Percentiles rank a stretch among this genome's conserved stretches.
phyloP scores from a whole-genome alignment of 2,113 vertebrate genomes.

The Cyphomyrus plagiostoma region DNA sequence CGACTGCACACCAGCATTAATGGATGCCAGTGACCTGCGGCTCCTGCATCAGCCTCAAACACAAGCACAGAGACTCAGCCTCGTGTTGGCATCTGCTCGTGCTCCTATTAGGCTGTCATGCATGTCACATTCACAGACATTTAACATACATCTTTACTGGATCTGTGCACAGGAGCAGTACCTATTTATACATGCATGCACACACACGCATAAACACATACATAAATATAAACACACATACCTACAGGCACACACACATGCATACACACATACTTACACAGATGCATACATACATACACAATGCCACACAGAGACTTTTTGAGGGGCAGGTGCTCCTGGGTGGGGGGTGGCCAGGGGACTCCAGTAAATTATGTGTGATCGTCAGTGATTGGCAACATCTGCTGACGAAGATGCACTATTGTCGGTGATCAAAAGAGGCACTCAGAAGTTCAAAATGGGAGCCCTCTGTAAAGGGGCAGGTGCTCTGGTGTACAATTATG shows the following conservation, averaged over 20 bases:
- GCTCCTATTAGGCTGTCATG: not conserved
- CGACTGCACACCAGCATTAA: not conserved
- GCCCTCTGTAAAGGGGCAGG: not conserved
- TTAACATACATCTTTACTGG: not conserved
- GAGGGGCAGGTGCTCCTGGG: not conserved
- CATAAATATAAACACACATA: not conserved
- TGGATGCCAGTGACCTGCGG: not conserved
- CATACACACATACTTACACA: not conserved
- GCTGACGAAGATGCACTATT: not conserved
- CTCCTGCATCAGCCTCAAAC: not conserved
- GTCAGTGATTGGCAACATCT: not conserved
- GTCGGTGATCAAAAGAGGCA: not conserved
- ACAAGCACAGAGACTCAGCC: not conserved
- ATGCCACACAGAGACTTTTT: not conserved
- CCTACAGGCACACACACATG: not conserved
- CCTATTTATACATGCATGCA: not conserved
- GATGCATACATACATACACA: not conserved
- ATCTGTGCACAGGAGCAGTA: not conserved
- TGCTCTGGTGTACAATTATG: not conserved
- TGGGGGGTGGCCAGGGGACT: not conserved
- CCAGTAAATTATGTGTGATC: not conserved
- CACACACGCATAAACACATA: not conserved
- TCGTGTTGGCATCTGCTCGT: not conserved
- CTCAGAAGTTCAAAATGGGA: not conserved
- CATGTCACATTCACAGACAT: not conserved